These are phyloP conservation scores for Oryzias javanicus DNA, from an alignment of 2,113 vertebrate species.

Conservation along the genomic window DNA sequence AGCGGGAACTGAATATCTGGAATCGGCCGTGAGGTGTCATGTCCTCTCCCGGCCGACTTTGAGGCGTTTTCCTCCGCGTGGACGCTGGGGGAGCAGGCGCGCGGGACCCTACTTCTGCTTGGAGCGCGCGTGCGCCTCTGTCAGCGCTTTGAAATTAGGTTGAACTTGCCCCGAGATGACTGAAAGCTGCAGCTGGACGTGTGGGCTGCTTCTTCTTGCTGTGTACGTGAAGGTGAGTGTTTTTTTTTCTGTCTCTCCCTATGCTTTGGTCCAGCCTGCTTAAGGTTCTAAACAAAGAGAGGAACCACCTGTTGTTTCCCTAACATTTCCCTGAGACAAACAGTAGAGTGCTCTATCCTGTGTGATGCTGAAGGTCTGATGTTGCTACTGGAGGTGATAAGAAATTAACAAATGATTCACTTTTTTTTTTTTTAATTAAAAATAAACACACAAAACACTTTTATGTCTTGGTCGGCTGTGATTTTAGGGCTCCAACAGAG, in stretches of 20 bases:
- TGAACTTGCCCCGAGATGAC: conserved; percentile 48
- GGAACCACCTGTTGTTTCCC: no score
- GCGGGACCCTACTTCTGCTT: neutral
- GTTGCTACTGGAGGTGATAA: no score
- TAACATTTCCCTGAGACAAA: no score
- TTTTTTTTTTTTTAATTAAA: no score
- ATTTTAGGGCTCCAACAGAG: conserved; percentile 24
- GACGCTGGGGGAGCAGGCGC: no score
- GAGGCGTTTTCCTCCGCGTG: neutral
- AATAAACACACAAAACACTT: conserved; percentile 53
- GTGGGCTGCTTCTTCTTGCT: conserved; percentile 51
- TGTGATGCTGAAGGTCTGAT: no score
- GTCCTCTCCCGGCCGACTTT: conserved; percentile 53
- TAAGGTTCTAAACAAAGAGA: no score
- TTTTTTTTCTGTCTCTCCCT: neutral
- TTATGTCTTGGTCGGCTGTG: conserved; percentile 41
- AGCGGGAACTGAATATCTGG: conserved; percentile 66
- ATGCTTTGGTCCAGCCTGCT: no score
- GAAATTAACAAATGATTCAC: neutral
- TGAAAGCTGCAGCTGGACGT: conserved; percentile 37
- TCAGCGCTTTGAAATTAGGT: conserved; percentile 5
- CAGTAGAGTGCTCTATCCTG: no score
- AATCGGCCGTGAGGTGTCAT: conserved; percentile 62
- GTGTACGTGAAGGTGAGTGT: conserved; percentile 59
- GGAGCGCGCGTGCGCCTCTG: conserved; percentile 29